These are phyloP conservation scores for Medauroidea extradentata DNA, from an alignment of 1,140 invertebrate species.

Conservation along the genomic window DNA sequence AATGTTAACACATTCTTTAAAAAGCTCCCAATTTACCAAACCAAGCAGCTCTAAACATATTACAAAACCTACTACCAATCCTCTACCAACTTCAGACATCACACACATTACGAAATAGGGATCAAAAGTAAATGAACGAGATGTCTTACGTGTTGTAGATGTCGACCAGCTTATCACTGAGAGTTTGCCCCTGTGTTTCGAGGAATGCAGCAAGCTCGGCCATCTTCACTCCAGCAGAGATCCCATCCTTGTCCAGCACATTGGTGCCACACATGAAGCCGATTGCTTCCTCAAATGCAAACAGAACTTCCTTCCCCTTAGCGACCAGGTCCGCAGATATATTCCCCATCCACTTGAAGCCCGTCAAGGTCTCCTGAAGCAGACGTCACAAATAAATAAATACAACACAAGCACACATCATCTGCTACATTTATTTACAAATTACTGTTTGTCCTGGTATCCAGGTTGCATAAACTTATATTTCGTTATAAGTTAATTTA, in stretches of 20 bases:
- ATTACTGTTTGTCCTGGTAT: too few species aligned
- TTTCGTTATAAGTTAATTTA: background rate
- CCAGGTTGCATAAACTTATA: background rate
- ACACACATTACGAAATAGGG: slow-evolving; percentile 8
- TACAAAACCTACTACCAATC: too few species aligned
- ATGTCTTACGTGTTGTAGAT: slow-evolving; percentile 67
- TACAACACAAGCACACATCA: slow-evolving; percentile 7
- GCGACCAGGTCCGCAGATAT: slow-evolving; percentile 63
- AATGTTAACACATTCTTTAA: too few species aligned
- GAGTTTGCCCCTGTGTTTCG: slow-evolving; percentile 56
- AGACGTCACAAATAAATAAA: slow-evolving; percentile 2
- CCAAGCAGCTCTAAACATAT: too few species aligned
- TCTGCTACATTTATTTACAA: background rate
- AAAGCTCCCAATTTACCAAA: too few species aligned
- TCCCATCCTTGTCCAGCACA: slow-evolving; percentile 94
- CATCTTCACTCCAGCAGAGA: slow-evolving; percentile 74
- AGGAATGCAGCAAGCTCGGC: slow-evolving; percentile 79
- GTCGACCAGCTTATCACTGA: slow-evolving; percentile 70
- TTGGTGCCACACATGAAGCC: slow-evolving; percentile 89
- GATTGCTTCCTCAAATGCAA: slow-evolving; percentile 94
- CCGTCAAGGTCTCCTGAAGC: slow-evolving; percentile 88
- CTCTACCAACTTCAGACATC: too few species aligned
- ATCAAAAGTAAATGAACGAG: background rate
- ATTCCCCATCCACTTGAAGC: slow-evolving; percentile 99
- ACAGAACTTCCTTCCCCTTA: slow-evolving; percentile 71